Evolutionary conservation across 2,888 invertebrate species (phyloP), one percentile per base, ranked within the genome.

Genomic region (Zhengitettix transpicula): DNA sequence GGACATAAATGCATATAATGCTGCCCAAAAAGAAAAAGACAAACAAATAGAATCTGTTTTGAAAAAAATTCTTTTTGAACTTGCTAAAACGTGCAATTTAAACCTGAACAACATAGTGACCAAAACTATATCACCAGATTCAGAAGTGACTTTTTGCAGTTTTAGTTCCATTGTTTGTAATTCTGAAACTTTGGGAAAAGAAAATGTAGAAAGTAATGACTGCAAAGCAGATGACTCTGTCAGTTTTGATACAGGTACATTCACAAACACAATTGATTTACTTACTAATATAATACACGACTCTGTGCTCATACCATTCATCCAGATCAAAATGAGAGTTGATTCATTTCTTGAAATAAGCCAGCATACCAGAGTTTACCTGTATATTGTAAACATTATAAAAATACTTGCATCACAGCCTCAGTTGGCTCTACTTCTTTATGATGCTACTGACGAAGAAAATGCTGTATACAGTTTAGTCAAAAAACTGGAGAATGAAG

Each of bases 331-430:
- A 52, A 55, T 64, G 40, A 60, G 61, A 44, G 68, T 69, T 12
- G 69, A 70, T 62, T 69, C 70, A 1, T 70, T 71, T 59, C 65
- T 71, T n/a, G 71, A 71, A 64, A 71, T 71, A 40, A 67, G 69
- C 61, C 66, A 69, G 58, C 71, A 71, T 61, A 68, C 68, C 52
- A 63, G 66, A 52, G 71, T 71, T 14, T 65, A 65, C 56, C 58
- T 60, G 28, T 62, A 61, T 59, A 58, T 65, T 11, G 60, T 65
- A 12, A 63, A 63, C 56, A 64, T 65, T 28, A 64, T 65, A 28
- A 56, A 57, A 28, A 63, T 63, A 53, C 53, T 65, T 28, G 60
- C 64, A 47, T 41, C 56, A 40, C 52, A 58, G 14, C 60, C 61
- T 41, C 55, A 61, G 28, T 59, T 64, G 16, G 64, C 62, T 16